Percentiles rank a stretch among this genome's conserved stretches.
Conservation (phyloP, 2,113 vertebrate species). For the Pelecanus crispus region DNA sequence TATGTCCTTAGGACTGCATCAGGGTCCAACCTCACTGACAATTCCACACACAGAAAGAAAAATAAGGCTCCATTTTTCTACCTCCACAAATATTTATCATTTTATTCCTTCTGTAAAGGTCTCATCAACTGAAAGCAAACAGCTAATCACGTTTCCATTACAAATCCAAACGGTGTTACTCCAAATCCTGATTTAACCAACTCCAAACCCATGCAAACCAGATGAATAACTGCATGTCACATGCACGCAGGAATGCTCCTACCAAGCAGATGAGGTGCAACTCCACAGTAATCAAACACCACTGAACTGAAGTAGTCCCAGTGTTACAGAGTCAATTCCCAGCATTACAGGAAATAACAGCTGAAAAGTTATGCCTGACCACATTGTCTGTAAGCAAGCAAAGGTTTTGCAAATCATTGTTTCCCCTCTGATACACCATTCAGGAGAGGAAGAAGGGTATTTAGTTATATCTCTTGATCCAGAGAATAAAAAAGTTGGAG, state of each 20-base stretch:
- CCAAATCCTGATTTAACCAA: neutral
- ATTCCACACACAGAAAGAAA: neutral
- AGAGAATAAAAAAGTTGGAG: neutral
- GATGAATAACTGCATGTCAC: fast-evolving
- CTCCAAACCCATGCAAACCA: neutral
- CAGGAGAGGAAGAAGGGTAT: neutral
- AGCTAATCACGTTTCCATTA: fast-evolving
- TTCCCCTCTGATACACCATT: fast-evolving
- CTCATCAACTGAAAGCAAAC: neutral
- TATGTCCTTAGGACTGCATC: neutral
- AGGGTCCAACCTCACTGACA: neutral
- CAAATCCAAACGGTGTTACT: neutral
- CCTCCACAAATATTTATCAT: neutral
- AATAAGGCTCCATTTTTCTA: neutral
- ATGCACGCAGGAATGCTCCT: neutral
- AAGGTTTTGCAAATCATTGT: neutral
- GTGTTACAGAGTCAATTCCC: neutral
- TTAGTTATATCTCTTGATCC: neutral
- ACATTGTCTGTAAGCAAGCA: fast-evolving
- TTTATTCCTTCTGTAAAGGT: neutral
- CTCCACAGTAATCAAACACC: neutral
- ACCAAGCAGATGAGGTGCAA: neutral
- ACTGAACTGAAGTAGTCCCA: fast-evolving
- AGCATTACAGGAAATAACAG: fast-evolving
- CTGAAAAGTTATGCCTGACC: neutral